Evolutionary conservation across 2,888 invertebrate species (phyloP).

Genomic region (Polydrusus cervinus): DNA sequence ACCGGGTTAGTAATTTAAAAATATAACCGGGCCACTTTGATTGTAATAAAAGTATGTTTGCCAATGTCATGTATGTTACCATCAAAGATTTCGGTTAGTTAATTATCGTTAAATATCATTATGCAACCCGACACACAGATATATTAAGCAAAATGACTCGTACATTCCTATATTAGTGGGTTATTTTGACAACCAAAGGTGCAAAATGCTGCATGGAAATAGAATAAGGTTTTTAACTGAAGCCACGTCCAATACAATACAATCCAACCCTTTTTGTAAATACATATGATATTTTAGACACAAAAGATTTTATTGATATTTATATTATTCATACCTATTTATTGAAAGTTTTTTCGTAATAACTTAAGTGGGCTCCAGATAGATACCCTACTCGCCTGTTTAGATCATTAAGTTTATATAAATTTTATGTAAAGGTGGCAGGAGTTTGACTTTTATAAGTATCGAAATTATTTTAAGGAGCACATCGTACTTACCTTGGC

Average conservation of each 20-base stretch:
- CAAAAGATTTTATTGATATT: not conserved
- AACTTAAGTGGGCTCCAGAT: not conserved
- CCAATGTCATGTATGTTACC: too few species aligned
- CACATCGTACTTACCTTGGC: too few species aligned
- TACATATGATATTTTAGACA: not conserved
- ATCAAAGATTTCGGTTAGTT: too few species aligned
- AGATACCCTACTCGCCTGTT: not conserved
- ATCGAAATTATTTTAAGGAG: too few species aligned
- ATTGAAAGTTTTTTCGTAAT: constrained; percentile 2
- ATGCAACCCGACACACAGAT: too few species aligned
- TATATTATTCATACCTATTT: not conserved
- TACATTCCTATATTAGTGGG: too few species aligned
- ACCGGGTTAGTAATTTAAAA: too few species aligned
- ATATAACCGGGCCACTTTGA: too few species aligned
- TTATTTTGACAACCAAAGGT: not conserved
- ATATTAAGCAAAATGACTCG: too few species aligned
- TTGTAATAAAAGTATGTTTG: too few species aligned
- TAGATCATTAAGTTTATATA: constrained; percentile 7
- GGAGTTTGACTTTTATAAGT: too few species aligned
- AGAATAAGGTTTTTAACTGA: not conserved
- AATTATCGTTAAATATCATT: too few species aligned
- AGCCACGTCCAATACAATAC: not conserved
- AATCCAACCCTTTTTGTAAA: constrained; percentile 5
- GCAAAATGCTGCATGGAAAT: not conserved
- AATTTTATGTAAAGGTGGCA: not conserved